These are phyloP conservation scores for Vombatus ursinus DNA, from an alignment of 2,113 vertebrate species.

Conservation along the genomic window DNA sequence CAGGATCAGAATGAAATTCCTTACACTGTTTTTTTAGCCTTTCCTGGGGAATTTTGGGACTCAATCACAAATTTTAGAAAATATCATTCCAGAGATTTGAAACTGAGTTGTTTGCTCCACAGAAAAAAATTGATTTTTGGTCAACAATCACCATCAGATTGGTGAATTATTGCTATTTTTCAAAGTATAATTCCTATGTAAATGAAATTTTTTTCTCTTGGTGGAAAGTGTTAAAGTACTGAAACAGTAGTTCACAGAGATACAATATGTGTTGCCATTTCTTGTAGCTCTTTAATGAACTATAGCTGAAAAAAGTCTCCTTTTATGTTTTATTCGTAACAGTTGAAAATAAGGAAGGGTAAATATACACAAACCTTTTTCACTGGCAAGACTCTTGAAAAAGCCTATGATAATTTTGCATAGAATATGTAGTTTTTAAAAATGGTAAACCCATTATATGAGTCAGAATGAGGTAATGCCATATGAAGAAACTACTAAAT, in stretches of 20 bases:
- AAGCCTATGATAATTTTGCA: too few species aligned
- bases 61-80: neutral
- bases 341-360: too few species aligned
- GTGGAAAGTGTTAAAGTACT: neutral
- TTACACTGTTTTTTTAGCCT: neutral
- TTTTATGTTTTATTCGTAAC: neutral
- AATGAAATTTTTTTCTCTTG: neutral
- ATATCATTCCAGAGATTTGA: neutral
- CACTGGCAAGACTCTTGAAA: too few species aligned
- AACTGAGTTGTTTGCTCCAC: neutral
- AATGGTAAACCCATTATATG: too few species aligned
- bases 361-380: too few species aligned
- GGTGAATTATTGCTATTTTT: neutral
- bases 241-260: neutral
- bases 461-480: too few species aligned
- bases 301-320: neutral
- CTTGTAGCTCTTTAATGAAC: neutral
- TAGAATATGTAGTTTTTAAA: too few species aligned
- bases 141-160: neutral
- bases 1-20: neutral
- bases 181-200: neutral
- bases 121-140: neutral
- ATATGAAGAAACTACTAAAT: too few species aligned
- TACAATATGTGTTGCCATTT: neutral
- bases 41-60: neutral